Evolutionary conservation across 2,113 vertebrate species (phyloP).

Genomic region (Strix uralensis): DNA sequence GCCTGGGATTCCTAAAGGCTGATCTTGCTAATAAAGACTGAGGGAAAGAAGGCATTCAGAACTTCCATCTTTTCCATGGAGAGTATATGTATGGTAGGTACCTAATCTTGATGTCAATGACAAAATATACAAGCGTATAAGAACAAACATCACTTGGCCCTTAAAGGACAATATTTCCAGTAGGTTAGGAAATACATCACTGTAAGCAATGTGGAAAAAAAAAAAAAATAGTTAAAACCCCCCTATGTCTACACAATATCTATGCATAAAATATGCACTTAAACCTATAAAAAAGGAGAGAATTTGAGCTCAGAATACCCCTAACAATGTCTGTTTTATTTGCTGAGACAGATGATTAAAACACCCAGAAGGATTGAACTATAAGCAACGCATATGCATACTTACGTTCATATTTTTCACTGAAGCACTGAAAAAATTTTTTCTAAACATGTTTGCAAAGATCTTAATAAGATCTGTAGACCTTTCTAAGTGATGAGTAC

Average conservation of each 20-base stretch:
- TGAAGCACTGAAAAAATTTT: not conserved
- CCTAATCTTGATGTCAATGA: not conserved
- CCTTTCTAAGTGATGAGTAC: not conserved
- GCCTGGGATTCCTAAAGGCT: not conserved
- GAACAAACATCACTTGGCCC: not conserved
- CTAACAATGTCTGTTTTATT: not conserved
- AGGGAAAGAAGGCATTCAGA: not conserved
- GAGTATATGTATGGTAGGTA: not conserved
- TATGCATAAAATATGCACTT: not conserved
- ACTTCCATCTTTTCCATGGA: not conserved
- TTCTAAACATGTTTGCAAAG: not conserved
- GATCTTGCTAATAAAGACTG: not conserved
- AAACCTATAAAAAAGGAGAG: not conserved
- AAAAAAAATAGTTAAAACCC: no score
- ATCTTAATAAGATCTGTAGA: not conserved
- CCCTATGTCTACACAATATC: not conserved
- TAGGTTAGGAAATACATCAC: not conserved
- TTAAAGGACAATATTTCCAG: not conserved
- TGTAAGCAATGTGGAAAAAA: not conserved
- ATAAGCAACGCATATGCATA: not conserved
- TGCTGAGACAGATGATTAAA: not conserved
- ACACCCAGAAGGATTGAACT: not conserved
- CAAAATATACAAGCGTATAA: not conserved
- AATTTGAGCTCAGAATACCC: not conserved
- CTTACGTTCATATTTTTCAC: not conserved